Percentiles rank a stretch among this genome's conserved stretches.
phyloP scores from a whole-genome alignment of 2,888 invertebrate genomes.

The Pammene fasciana region DNA sequence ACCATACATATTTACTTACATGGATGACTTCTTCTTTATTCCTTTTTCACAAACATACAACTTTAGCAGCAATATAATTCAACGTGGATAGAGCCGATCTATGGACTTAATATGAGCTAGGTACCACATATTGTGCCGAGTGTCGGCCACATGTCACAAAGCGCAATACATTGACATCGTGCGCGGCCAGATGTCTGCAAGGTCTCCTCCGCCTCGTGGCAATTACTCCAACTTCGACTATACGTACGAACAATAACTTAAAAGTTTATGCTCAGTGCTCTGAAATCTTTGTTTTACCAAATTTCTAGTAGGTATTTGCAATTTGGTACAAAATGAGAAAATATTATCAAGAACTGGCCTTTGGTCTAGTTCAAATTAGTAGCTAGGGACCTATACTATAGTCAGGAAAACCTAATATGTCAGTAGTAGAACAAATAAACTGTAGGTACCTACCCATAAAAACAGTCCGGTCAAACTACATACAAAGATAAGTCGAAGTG shows the following conservation, averaged over 20 bases:
- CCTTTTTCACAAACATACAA: background rate
- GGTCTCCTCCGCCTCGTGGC: conserved; percentile 58
- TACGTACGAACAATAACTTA: conserved; percentile 10
- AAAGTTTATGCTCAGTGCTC: background rate
- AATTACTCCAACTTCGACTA: conserved; percentile 44
- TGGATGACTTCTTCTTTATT: too few relatives aligned
- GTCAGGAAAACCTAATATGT: too few relatives aligned
- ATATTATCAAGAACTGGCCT: too few relatives aligned
- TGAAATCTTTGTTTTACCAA: too few relatives aligned
- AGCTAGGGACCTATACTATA: too few relatives aligned
- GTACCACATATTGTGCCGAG: conserved; percentile 54
- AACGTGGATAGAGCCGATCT: conserved; percentile 10
- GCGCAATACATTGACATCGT: conserved; percentile 65
- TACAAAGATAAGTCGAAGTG: background rate
- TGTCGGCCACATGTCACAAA: conserved; percentile 77
- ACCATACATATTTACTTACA: too few relatives aligned
- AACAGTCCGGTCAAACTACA: background rate
- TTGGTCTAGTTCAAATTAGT: too few relatives aligned
- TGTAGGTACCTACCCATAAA: too few relatives aligned
- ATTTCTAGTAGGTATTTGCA: too few relatives aligned
- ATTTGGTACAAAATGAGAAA: background rate
- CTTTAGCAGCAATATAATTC: background rate
- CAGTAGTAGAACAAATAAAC: too few relatives aligned
- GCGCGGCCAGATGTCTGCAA: conserved; percentile 73
- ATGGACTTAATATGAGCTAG: conserved; percentile 15